Conservation (phyloP, 2,797 vertebrate species). For the Simalia tracyae region DNA sequence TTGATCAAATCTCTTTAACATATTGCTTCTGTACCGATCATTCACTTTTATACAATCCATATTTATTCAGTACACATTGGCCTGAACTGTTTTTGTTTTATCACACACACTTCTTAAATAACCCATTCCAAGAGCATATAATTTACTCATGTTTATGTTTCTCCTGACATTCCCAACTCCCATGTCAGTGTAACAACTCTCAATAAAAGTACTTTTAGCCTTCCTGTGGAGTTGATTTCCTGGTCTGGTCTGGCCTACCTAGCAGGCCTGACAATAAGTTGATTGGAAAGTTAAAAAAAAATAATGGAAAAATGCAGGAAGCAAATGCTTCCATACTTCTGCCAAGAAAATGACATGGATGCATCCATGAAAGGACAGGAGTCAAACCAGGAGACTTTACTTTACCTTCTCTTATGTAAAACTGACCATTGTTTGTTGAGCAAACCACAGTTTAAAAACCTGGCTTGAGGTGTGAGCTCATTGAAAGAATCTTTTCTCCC, state of each 20-base stretch:
- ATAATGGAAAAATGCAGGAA: neutral
- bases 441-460: neutral
- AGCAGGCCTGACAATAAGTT: neutral
- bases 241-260: neutral
- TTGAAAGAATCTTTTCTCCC: neutral
- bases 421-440: neutral
- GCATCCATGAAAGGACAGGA: neutral
- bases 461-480: neutral
- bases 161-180: neutral
- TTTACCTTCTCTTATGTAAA: neutral
- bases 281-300: neutral
- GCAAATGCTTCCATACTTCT: neutral
- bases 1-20: neutral
- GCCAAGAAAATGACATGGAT: neutral
- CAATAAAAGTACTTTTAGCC: neutral
- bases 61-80: neutral
- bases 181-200: neutral
- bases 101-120: neutral
- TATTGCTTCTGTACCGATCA: neutral
- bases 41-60: neutral
- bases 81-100: neutral
- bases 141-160: neutral
- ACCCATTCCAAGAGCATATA: neutral
- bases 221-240: neutral
- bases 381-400: neutral